Evolutionary conservation across 2,113 vertebrate species (phyloP).

Genomic region (Anguilla rostrata): DNA sequence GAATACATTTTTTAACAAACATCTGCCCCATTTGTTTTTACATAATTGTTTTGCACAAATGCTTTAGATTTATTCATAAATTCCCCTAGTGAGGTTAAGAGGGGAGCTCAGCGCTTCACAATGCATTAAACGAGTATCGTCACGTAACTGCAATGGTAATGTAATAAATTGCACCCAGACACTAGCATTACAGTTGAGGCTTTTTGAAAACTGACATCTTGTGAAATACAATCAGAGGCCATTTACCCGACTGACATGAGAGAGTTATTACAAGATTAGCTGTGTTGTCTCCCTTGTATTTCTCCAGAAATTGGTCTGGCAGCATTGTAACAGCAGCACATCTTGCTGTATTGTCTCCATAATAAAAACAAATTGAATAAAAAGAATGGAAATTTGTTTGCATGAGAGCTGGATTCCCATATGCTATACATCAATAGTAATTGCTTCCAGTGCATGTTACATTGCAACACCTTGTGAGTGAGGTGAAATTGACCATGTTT

Average conservation of each 20-base stretch:
- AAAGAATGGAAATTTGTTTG: slow-evolving; percentile 10
- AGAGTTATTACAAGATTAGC: slow-evolving; percentile 37
- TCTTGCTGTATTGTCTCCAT: neutral
- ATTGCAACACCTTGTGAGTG: slow-evolving; percentile 8
- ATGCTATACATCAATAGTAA: neutral
- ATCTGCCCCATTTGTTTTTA: slow-evolving; percentile 40
- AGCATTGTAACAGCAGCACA: neutral
- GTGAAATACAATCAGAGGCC: slow-evolving; percentile 33
- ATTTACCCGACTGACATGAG: slow-evolving; percentile 30
- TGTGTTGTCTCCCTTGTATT: slow-evolving; percentile 28
- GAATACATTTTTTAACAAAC: slow-evolving; percentile 40
- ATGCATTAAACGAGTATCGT: slow-evolving; percentile 30
- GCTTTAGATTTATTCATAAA: slow-evolving; percentile 33
- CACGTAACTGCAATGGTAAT: slow-evolving; percentile 24
- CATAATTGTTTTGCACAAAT: slow-evolving; percentile 44
- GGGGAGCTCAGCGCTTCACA: slow-evolving; percentile 24
- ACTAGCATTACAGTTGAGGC: slow-evolving; percentile 28
- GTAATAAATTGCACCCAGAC: slow-evolving; percentile 23
- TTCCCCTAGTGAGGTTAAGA: slow-evolving; percentile 23
- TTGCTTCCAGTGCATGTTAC: neutral
- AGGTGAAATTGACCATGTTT: neutral
- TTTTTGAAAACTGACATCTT: slow-evolving; percentile 26
- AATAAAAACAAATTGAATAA: neutral
- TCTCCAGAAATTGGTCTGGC: slow-evolving; percentile 13
- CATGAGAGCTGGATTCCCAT: neutral